phyloP scores from a whole-genome alignment of 2,113 vertebrate genomes.

The Canis aureus region DNA sequence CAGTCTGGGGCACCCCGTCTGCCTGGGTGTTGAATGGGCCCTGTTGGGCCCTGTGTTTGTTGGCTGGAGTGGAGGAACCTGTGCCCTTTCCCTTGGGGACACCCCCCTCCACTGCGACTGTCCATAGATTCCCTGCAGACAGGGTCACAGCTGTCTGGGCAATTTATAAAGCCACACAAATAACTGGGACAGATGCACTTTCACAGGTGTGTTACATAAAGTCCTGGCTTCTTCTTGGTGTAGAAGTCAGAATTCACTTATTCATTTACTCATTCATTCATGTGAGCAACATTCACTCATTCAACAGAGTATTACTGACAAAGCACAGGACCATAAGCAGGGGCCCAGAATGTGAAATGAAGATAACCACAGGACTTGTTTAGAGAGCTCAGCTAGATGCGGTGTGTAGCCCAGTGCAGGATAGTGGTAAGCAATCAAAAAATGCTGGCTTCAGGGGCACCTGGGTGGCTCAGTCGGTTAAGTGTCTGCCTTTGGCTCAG shows the following conservation, averaged over 20 bases:
- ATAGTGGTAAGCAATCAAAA: not conserved
- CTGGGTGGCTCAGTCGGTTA: not conserved
- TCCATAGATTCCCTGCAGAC: not conserved
- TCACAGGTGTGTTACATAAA: not conserved
- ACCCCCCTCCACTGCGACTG: not conserved
- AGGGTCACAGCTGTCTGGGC: not conserved
- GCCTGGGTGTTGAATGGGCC: not conserved
- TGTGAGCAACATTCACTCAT: not conserved
- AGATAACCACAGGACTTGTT: not conserved
- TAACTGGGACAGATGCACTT: not conserved
- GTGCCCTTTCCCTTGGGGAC: not conserved
- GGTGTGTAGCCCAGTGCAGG: not conserved
- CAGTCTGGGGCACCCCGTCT: not conserved
- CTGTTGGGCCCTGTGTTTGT: not conserved
- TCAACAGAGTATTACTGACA: not conserved
- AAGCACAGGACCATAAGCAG: not conserved
- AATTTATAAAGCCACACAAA: not conserved
- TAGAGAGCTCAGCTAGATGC: not conserved
- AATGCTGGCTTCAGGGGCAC: not conserved
- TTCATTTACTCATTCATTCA: conserved; percentile 12
- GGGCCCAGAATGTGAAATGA: not conserved
- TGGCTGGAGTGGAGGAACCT: not conserved
- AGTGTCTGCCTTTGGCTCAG: not conserved
- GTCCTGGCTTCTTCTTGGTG: not conserved
- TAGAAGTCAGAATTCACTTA: conserved; percentile 16